phyloP scores from a whole-genome alignment of 2,113 vertebrate species.

The Meles meles region DNA sequence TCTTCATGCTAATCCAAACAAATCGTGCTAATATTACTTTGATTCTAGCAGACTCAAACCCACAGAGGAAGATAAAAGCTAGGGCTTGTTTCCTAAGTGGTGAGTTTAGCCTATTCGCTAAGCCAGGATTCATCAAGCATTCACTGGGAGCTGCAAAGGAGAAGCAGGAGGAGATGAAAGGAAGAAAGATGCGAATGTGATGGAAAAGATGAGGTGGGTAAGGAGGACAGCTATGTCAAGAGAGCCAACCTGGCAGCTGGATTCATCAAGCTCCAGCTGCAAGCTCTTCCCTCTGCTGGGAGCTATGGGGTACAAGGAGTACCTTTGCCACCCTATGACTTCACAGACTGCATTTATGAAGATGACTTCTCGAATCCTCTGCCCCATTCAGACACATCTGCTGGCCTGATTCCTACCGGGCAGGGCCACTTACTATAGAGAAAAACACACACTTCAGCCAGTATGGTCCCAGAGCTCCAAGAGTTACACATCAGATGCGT shows the following conservation, averaged over 20 bases:
- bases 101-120: slow-evolving; percentile 39
- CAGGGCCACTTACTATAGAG: not conserved
- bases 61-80: slow-evolving; percentile 71
- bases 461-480: not conserved
- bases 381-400: not conserved
- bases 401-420: not conserved
- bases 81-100: slow-evolving; percentile 57
- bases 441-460: not conserved
- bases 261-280: not conserved
- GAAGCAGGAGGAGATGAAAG: slow-evolving; percentile 36
- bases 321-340: not conserved
- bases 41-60: slow-evolving; percentile 62
- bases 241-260: not conserved
- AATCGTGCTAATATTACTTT: slow-evolving; percentile 68
- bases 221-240: not conserved
- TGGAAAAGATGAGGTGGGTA: not conserved
- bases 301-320: not conserved
- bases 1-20: slow-evolving; percentile 73
- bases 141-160: slow-evolving; percentile 41
- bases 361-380: not conserved
- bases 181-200: not conserved
- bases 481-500: not conserved
- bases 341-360: not conserved
- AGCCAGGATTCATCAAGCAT: slow-evolving; percentile 45
- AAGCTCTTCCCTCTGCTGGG: not conserved